Evolutionary conservation across 2,113 vertebrate species (phyloP), one percentile per base, ranked within the genome.

Genomic region (Silurus meridionalis): DNA sequence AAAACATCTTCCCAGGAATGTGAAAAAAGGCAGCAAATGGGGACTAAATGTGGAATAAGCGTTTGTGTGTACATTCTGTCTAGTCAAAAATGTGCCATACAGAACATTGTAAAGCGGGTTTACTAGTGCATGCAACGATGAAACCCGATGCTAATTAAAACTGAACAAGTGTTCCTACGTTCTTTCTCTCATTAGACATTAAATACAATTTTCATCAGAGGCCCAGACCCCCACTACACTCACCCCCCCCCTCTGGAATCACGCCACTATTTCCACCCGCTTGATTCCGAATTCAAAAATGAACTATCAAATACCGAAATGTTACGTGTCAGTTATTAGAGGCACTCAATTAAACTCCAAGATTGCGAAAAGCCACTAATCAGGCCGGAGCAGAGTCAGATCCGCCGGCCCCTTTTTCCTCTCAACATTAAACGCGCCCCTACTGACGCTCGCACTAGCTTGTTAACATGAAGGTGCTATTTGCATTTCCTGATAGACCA

Each of bases 131-230:
- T 95, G 93, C 91, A 6, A 23, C 95, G 95, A 96, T 96, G 94
- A 92, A 95, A 97, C 97, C 97, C 96, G 96, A 96, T 96, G 95
- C 94, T 97, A 97, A 97, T 97, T 97, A 96, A 96, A 96, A 96
- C 91, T 91, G 95, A 95, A 96, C 95, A 96, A 96, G 94, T 95
- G 94, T 95, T 96, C 90, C 37, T 83, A 92, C 94, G 48, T 96
- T 96, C 93, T 92, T 94, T 93, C 92, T 71, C 91, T 95, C 93
- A 85, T 89, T 92, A 91, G 93, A 95, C 94, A 96, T 96, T 96
- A 96, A 96, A 95, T 94, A 94, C 91, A 95, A 95, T 94, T 94
- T 95, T 94, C 69, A 95, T 92, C 93, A 93, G 61, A 95, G 94
- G 91, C 79, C 92, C 93, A 93, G 93, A 94, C 87, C 89, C 91